A percentile compares a stretch with the other conserved stretches of the same genome.
phyloP scores from a whole-genome alignment of 2,113 vertebrate genomes.

The Hemichromis elongatus region DNA sequence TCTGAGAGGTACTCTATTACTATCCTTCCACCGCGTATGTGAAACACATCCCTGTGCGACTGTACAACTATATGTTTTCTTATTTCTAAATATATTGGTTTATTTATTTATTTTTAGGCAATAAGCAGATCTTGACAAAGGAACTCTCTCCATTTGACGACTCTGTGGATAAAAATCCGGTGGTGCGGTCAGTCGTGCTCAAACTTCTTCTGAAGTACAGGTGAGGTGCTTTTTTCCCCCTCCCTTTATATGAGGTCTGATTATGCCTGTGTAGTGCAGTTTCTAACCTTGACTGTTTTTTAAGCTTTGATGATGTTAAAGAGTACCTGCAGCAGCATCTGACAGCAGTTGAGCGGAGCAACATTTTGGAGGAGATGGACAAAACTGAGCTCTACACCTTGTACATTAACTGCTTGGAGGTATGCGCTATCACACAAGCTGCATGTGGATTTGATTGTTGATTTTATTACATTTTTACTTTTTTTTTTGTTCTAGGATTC shows the following conservation, averaged over 20 bases:
- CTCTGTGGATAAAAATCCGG: conserved; percentile 85
- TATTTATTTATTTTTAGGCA: conserved; percentile 35
- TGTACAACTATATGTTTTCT: neutral
- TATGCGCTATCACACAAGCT: conserved; percentile 15
- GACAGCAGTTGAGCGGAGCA: conserved; percentile 70
- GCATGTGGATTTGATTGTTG: neutral
- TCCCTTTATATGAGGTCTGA: neutral
- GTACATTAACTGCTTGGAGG: conserved; percentile 90
- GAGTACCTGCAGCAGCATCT: conserved; percentile 80
- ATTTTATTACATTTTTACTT: neutral
- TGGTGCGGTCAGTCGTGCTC: conserved; percentile 87
- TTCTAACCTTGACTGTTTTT: neutral
- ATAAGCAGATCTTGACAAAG: conserved; percentile 72
- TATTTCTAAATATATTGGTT: neutral
- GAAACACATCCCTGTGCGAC: neutral
- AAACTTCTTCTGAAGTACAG: conserved; percentile 95
- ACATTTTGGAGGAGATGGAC: conserved; percentile 73
- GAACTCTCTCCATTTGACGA: conserved; percentile 88
- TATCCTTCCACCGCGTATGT: neutral
- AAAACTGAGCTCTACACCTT: conserved; percentile 85
- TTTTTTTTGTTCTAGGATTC: conserved; percentile 78
- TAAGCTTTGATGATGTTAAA: conserved; percentile 84
- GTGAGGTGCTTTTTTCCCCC: conserved; percentile 55
- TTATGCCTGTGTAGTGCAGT: rapidly evolving
- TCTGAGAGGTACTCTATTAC: conserved; percentile 32